These are phyloP conservation scores for Callospermophilus lateralis DNA, from an alignment of 2,113 vertebrate species.

Conservation along the genomic window DNA sequence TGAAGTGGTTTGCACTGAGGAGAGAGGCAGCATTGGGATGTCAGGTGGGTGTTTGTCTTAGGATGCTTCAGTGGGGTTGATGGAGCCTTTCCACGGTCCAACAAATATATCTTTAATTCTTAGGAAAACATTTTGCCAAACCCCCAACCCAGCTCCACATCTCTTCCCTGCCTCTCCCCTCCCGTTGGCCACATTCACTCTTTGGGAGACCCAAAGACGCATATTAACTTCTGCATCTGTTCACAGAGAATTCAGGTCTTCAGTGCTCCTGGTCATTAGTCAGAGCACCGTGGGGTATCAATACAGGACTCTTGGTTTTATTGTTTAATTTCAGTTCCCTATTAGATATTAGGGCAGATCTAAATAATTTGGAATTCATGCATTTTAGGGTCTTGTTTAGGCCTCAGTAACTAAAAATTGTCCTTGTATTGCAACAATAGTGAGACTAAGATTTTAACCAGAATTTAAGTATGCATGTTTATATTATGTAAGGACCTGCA, in stretches of 20 bases:
- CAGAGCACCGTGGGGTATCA: neutral
- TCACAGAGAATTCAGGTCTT: neutral
- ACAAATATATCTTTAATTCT: neutral
- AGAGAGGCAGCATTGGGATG: neutral
- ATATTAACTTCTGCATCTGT: neutral
- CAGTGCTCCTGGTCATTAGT: neutral
- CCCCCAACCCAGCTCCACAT: neutral
- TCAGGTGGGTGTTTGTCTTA: neutral
- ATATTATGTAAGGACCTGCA: neutral
- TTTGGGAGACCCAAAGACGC: neutral
- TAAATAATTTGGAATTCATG: neutral
- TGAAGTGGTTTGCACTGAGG: neutral
- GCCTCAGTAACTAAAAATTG: conserved; percentile 21
- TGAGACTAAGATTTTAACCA: neutral
- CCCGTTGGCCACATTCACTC: neutral
- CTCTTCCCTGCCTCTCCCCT: too few relatives aligned
- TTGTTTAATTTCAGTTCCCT: neutral
- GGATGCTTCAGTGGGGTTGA: neutral
- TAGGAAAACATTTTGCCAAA: neutral
- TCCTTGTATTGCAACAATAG: neutral
- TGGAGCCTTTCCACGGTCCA: rapidly evolving
- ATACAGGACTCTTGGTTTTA: neutral
- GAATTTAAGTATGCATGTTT: conserved; percentile 14
- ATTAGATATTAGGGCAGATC: neutral
- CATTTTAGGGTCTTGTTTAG: neutral